Percentiles rank a stretch among this genome's conserved stretches.
Conservation (phyloP, 2,888 invertebrate species). For the Chouioia cunea region DNA sequence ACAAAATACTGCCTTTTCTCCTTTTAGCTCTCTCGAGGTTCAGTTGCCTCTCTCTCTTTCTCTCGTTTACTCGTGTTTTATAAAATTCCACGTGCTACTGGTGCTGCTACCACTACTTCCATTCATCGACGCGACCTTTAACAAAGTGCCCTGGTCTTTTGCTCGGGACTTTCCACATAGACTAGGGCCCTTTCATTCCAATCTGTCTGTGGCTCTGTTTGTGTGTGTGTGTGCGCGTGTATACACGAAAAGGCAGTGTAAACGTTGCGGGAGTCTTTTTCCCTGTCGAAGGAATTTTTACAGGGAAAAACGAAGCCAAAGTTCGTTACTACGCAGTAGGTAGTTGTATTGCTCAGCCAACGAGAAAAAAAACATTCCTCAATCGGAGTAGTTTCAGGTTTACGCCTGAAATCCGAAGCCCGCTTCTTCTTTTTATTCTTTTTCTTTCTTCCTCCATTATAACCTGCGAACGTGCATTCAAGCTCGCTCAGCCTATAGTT, state of each 20-base stretch:
- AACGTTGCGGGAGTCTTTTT: neutral
- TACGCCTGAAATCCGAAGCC: no score
- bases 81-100: constrained; percentile 30
- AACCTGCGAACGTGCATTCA: no score
- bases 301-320: neutral
- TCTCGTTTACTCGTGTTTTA: constrained; percentile 12
- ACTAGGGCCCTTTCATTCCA: constrained; percentile 28
- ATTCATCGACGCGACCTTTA: constrained; percentile 32
- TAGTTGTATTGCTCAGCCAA: no score
- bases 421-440: no score
- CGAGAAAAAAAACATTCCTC: constrained; percentile 1
- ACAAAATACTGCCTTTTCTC: constrained; percentile 25
- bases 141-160: constrained; percentile 18
- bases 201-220: no score
- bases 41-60: neutral
- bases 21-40: neutral
- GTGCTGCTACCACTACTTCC: constrained; percentile 19
- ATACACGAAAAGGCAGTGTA: constrained; percentile 2
- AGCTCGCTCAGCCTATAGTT: no score
- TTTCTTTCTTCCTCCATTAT: no score
- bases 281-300: constrained; percentile 1
- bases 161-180: constrained; percentile 12
- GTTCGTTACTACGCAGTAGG: neutral
- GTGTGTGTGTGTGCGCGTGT: constrained; percentile 2
- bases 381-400: no score